Evolutionary conservation across 2,888 invertebrate genomes (phyloP), one percentile per base, ranked within the genome.

Genomic region (Polia nebulosa): DNA sequence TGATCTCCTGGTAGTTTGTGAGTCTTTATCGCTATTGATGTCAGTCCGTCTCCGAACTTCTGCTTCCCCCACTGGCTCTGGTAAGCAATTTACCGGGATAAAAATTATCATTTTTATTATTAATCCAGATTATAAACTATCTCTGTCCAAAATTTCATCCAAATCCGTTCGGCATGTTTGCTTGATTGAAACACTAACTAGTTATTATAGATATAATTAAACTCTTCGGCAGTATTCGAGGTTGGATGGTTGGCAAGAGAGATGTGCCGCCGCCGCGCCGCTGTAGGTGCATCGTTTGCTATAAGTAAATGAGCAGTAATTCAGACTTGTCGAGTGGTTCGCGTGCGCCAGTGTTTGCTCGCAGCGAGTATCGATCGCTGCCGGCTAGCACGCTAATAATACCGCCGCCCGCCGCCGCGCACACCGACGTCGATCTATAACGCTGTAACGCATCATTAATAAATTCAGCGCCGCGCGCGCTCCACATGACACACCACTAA

Each of bases 331-430:
- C 4, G 34, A 71, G 52, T 74, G 34, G 32, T 67, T 66, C 41
- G 60, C 60, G 55, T 58, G 32, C 63, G 59, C 6, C 69, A 45
- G 41, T 57, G 53, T 58, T 60, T 60, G 60, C 17, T 47, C 32
- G 41, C 53, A 56, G 52, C 61, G 55, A 66, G 57, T 25, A 69
- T 59, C 68, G 58, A 70, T 62, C 32, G 11, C 27, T 34, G n/a
- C n/a, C 39, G 45, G 32, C 44, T 7, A 17, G 52, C 32, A 32
- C 55, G 3, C 75, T 64, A 68, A 52, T 63, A 57, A 68, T 52
- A 68, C 17, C 36, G 9, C 17, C 8, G 44, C 51, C 9, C 34
- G 39, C n/a, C 17, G 17, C 41, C 44, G 9, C 27, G 32, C 52
- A 34, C 15, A 27, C 29, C 34, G 6, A 15, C 53, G 45, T 20